A percentile compares a stretch with the other conserved stretches of the same genome.
phyloP scores from a whole-genome alignment of 2,113 vertebrate genomes.

The Electrona antarctica region DNA sequence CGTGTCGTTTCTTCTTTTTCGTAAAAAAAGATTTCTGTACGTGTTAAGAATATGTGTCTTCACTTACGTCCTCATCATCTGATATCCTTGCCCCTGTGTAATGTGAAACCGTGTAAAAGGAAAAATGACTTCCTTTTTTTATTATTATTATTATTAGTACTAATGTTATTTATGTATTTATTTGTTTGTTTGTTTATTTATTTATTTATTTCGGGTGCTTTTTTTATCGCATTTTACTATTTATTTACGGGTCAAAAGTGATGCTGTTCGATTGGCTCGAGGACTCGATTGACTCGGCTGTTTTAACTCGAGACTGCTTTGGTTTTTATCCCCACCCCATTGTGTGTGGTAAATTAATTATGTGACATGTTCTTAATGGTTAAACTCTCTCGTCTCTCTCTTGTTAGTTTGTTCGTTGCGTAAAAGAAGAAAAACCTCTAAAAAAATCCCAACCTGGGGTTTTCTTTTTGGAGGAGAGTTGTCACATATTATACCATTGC shows the following conservation, averaged over 20 bases:
- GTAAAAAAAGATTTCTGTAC: conserved; percentile 66
- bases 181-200: not conserved
- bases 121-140: conserved; percentile 67
- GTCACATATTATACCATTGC: conserved; percentile 91
- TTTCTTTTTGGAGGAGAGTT: conserved; percentile 78
- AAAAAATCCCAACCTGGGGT: conserved; percentile 71
- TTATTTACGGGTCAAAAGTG: conserved; percentile 73
- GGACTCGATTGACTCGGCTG: conserved; percentile 68
- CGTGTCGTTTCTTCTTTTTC: conserved; percentile 78
- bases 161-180: not conserved
- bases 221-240: conserved; percentile 49
- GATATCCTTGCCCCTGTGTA: conserved; percentile 74
- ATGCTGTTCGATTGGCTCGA: conserved; percentile 63
- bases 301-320: conserved; percentile 64
- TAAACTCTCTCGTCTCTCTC: conserved; percentile 65
- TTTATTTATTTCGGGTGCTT: conserved; percentile 65
- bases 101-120: conserved; percentile 77
- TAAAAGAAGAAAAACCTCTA: conserved; percentile 76
- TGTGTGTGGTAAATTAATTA: conserved; percentile 75
- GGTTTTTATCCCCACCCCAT: conserved; percentile 19
- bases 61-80: conserved; percentile 75
- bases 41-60: conserved; percentile 73
- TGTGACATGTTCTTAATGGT: conserved; percentile 75
- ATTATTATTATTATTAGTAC: conserved; percentile 63
- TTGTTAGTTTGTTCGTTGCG: conserved; percentile 79